Evolutionary conservation across 2,797 vertebrate genomes (phyloP).

Genomic region (Echeneis naucrates): DNA sequence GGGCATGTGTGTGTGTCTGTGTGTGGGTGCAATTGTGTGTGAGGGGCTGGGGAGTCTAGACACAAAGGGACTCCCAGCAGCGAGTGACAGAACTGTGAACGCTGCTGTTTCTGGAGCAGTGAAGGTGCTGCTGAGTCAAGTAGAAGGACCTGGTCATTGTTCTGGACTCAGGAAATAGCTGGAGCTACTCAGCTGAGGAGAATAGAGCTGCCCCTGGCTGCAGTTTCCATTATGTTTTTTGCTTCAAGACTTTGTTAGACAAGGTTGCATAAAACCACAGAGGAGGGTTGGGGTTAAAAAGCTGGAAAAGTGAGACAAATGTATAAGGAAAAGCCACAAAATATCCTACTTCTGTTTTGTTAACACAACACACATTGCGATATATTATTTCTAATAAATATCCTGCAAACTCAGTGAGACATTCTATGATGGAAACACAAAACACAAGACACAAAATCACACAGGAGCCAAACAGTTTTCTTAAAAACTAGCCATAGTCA

Average conservation of each 20-base stretch:
- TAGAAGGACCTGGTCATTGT: conserved; percentile 44
- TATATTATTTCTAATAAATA: conserved; percentile 8
- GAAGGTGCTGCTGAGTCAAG: conserved; percentile 41
- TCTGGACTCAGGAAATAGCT: conserved; percentile 40
- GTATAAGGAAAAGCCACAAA: not conserved
- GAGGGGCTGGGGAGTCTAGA: conserved; percentile 69
- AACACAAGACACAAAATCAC: too few species aligned
- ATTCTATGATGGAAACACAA: too few species aligned
- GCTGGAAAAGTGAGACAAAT: not conserved
- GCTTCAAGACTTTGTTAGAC: conserved; percentile 35
- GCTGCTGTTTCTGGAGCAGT: conserved; percentile 32
- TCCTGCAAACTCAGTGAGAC: conserved; percentile 23
- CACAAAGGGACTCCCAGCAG: conserved; percentile 78
- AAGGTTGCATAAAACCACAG: not conserved
- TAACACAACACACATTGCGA: conserved; percentile 13
- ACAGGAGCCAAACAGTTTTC: conserved; percentile 15
- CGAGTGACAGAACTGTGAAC: conserved; percentile 52
- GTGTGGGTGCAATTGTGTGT: conserved; percentile 17
- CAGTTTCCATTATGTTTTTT: conserved; percentile 19
- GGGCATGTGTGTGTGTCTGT: conserved; percentile 25
- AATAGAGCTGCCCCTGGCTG: conserved; percentile 3
- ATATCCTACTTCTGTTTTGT: not conserved
- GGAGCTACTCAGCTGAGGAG: conserved; percentile 32
- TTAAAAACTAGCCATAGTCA: too few species aligned
- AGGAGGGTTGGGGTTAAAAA: not conserved